Base-by-base conservation (phyloP, 1,140 invertebrate species). In the Dendroctonus ponderosae region DNA sequence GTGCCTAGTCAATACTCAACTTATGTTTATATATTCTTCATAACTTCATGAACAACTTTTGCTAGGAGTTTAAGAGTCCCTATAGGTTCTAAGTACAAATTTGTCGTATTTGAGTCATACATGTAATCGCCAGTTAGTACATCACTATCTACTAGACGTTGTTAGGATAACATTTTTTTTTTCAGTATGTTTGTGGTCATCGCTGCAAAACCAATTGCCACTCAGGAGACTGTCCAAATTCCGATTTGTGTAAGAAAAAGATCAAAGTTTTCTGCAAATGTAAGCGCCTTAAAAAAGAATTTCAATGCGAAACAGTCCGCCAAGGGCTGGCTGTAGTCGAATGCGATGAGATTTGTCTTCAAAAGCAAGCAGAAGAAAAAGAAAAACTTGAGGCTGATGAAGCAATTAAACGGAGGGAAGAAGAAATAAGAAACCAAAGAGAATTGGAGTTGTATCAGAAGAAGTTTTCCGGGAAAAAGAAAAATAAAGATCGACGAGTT, bases 211-310 rank as follows among this genome's bases (percentile, higher is more conserved):
- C 83, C 37, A 82, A 83, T 15, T 97, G 93, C 74, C 94, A 97
- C 79, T 78, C 86, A 26, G 92, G 91, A 11, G 64, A 76, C 0
- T 96, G 94, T 79, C 82, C 85, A 0, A 82, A 82, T 56, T 79
- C 84, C 39, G 84, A 89, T 62, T 70, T 80, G 0, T 97, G 94
- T 76, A 85, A 84, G 43, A 92, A 92, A 68, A 93, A 91, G 76
- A 86, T 94, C 0, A 89, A 89, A 75, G 74, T 94, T 0, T 82
- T 84, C 49, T 97, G 94, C 73, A 79, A 82, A 50, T 97, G 94
- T 70, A 87, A 88, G 63, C 85, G 91, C 64, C 81, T 90, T 5
- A 93, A 89, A 74, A 89, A 86, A 75, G 91, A 94, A 61, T 82
- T 89, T 59, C 78, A 85, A 0, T 97, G 94, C 75, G 85, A 85